Base-by-base conservation (phyloP, 30 jellyfish, hydroid and myxozoan species). In the Nemopilema nomurai region DNA sequence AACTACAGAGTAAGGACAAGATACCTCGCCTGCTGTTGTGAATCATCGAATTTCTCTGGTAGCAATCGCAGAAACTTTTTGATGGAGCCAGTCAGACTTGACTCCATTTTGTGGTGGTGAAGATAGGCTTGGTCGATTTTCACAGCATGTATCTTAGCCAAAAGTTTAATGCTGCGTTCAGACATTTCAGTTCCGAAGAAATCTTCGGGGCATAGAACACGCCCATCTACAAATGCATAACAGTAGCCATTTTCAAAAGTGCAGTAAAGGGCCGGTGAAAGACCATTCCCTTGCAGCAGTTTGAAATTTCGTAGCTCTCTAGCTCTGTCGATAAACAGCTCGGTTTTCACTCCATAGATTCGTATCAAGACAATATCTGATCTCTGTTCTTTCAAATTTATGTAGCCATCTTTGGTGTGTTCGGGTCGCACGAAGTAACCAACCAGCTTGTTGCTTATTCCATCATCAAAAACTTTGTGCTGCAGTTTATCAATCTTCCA, bases 271-370 rank as follows among this genome's bases (percentile, higher is more conserved):
- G 84, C 50, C 6, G 98, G 98, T 8, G 98, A 94, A 21, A 88
- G 49, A 19, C 91, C 92, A 69, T 77, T 63, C 73, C 67, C 79
- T 18, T 68, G 86, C 66, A 92, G 70, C 76, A 87, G 90, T 66
- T 92, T 89, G 76, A 92, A 82, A 80, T 92, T 92, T 49, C 97
- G 81, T 24, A 92, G 91, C 79, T 92, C 98, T 74, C 70, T 94
- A 13, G 98, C 98, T 23, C 98, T 71, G 88, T 92, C 98, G 52
- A 92, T 92, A 72, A 92, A 67, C 28, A 92, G 71, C 66, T 92
- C 98, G 13, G 98, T 92, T 78, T 92, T 92, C n/a, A 77, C 75
- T 25, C 98, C 98, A 85, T 92, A 92, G n/a, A 92, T 92, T 64
- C 98, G 74, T 76, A 92, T 89, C 18, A 92, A 92, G 23, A 92